phyloP scores from a whole-genome alignment of 2,113 vertebrate species.

The Dasyprocta punctata region DNA sequence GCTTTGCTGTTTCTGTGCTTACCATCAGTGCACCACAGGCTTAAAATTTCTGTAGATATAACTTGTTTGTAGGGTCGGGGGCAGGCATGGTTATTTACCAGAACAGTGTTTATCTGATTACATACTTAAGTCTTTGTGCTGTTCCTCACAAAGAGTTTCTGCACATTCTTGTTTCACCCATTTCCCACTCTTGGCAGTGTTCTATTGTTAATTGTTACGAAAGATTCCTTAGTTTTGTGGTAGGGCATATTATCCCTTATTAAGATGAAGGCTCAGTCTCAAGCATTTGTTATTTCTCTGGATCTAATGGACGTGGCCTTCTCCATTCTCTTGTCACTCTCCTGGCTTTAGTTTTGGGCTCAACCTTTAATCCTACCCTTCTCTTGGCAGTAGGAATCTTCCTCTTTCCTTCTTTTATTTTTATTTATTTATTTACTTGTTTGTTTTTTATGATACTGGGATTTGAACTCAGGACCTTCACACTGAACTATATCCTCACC shows the following conservation, averaged over 20 bases:
- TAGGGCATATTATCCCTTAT: not conserved
- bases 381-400: not conserved
- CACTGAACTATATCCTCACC: not conserved
- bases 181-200: not conserved
- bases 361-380: not conserved
- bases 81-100: not conserved
- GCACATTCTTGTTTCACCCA: not conserved
- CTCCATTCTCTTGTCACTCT: not conserved
- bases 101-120: not conserved
- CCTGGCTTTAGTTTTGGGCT: not conserved
- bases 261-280: not conserved
- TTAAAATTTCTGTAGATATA: not conserved
- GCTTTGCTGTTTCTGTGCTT: not conserved
- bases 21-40: not conserved
- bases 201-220: not conserved
- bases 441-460: not conserved
- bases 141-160: not conserved
- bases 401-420: not conserved
- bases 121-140: not conserved
- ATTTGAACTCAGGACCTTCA: not conserved
- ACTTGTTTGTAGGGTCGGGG: not conserved
- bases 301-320: not conserved
- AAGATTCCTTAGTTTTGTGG: not conserved
- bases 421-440: not conserved
- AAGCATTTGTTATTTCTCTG: not conserved